Evolutionary conservation across 1,140 invertebrate species (phyloP).

Genomic region (Drosophila pseudoobscura): DNA sequence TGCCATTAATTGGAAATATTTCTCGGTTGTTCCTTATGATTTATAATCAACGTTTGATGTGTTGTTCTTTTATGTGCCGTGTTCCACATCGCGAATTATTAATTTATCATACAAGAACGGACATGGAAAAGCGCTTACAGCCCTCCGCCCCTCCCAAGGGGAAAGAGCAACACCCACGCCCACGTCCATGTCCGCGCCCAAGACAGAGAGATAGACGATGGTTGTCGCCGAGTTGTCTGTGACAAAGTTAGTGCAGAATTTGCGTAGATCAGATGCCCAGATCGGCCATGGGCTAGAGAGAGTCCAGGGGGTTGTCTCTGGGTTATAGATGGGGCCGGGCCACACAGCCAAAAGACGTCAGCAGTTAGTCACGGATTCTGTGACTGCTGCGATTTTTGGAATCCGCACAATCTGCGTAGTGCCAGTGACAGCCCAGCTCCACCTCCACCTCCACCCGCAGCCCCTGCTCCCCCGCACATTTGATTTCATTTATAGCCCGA

Average conservation of each 20-base stretch:
- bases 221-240: slow-evolving; percentile 73
- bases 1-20: slow-evolving; percentile 28
- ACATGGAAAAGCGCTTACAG: slow-evolving; percentile 66
- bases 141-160: slow-evolving; percentile 22
- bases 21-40: slow-evolving; percentile 53
- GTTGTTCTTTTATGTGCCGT: slow-evolving; percentile 67
- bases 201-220: slow-evolving; percentile 28
- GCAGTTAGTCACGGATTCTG: slow-evolving; percentile 55
- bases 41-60: slow-evolving; percentile 69
- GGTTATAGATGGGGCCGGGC: slow-evolving; percentile 38
- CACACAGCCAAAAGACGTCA: slow-evolving; percentile 53
- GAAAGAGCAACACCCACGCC: slow-evolving; percentile 32
- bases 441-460: slow-evolving; percentile 4
- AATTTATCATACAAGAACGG: slow-evolving; percentile 50
- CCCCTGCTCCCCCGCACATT: slow-evolving; percentile 12
- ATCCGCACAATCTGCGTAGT: slow-evolving; percentile 50
- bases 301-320: slow-evolving; percentile 2
- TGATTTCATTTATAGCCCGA: slow-evolving; percentile 39
- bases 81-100: slow-evolving; percentile 63
- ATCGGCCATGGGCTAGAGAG: not conserved
- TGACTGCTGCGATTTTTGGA: slow-evolving; percentile 46
- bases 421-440: slow-evolving; percentile 5
- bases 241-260: slow-evolving; percentile 67
- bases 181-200: slow-evolving; percentile 27
- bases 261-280: slow-evolving; percentile 55